These are phyloP conservation scores for Trematomus bernacchii DNA, from an alignment of 2,797 vertebrate genomes.

Conservation along the genomic window DNA sequence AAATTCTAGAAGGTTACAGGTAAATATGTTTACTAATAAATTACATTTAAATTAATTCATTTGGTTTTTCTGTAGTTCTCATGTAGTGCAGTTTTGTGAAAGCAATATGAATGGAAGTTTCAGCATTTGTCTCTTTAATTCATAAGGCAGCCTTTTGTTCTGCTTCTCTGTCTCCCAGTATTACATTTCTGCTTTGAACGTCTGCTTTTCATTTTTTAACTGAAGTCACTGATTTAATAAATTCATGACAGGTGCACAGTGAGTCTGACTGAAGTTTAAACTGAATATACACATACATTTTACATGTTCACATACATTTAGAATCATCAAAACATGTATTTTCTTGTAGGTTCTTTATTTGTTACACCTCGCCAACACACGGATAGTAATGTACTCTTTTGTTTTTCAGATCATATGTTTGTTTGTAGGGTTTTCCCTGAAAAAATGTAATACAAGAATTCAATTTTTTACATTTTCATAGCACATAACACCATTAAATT, in stretches of 20 bases:
- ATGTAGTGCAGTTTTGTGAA: conserved; percentile 27
- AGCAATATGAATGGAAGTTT: conserved; percentile 31
- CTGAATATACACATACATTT: neutral
- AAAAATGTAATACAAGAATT: too few species aligned
- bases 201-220: conserved; percentile 17
- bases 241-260: conserved; percentile 18
- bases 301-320: neutral
- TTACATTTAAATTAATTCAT: conserved; percentile 11
- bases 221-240: conserved; percentile 34
- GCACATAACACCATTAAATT: too few species aligned
- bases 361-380: too few species aligned
- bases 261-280: conserved; percentile 2
- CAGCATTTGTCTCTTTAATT: conserved; percentile 25
- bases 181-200: conserved; percentile 45
- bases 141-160: conserved; percentile 43
- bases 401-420: too few species aligned
- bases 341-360: neutral
- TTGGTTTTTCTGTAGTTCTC: conserved; percentile 19
- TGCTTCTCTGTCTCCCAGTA: conserved; percentile 25
- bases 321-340: neutral
- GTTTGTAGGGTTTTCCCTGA: too few species aligned
- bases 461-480: too few species aligned
- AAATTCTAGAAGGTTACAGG: conserved; percentile 33
- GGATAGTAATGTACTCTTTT: too few species aligned
- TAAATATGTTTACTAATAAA: conserved; percentile 40